These are phyloP conservation scores for Mionectes olivaceus DNA, from an alignment of 2,797 vertebrate genomes.

Conservation along the genomic window DNA sequence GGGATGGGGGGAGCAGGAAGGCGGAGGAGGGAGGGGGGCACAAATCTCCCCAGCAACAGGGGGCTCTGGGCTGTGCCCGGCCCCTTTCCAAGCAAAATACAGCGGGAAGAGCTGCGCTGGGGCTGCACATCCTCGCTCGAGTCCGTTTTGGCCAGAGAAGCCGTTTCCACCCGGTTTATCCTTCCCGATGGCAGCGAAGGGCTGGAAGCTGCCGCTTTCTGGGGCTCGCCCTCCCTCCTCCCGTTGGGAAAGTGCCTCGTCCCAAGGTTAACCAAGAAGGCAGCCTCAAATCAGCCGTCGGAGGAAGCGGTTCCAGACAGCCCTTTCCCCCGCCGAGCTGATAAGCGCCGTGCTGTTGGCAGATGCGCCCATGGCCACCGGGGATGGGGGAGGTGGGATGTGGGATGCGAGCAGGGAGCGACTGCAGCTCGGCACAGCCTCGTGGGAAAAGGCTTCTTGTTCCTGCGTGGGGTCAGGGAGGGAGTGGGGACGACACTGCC, in stretches of 20 bases:
- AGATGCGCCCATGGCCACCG: not conserved
- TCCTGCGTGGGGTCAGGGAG: not conserved
- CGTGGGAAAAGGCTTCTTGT: not conserved
- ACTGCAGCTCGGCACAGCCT: not conserved
- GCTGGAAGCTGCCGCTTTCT: not conserved
- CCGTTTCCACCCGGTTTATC: not conserved
- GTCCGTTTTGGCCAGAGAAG: not conserved
- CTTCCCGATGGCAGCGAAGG: not conserved
- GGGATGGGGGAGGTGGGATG: not conserved
- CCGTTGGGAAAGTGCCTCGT: not conserved
- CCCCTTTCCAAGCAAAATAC: conserved; percentile 18
- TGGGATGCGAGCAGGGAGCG: not conserved
- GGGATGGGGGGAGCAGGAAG: not conserved
- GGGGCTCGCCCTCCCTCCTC: not conserved
- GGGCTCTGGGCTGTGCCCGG: not conserved
- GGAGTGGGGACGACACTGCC: not conserved
- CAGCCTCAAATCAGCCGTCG: not conserved
- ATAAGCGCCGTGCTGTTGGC: not conserved
- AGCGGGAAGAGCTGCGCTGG: not conserved
- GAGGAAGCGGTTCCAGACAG: not conserved
- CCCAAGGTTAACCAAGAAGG: not conserved
- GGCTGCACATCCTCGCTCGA: not conserved
- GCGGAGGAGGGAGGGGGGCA: not conserved
- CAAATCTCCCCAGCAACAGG: conserved; percentile 55
- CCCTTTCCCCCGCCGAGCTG: not conserved